These are phyloP conservation scores for Scyliorhinus canicula DNA, from an alignment of 2,797 vertebrate genomes.

Conservation along the genomic window DNA sequence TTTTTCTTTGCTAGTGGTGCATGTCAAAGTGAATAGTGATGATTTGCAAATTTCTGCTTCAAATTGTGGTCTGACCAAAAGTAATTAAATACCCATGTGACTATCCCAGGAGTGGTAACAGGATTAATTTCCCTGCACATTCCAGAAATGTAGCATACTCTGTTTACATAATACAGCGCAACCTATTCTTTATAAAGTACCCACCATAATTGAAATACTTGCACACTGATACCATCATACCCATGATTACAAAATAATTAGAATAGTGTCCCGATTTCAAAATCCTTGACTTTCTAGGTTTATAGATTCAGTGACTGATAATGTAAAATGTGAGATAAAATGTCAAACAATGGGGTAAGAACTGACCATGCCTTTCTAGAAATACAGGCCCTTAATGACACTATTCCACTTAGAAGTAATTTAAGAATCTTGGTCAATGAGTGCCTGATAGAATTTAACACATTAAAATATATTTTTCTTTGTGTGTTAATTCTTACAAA, in stretches of 20 bases:
- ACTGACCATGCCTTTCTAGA: background rate
- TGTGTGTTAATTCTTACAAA: background rate
- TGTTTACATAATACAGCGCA: background rate
- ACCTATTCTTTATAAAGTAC: background rate
- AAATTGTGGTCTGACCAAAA: background rate
- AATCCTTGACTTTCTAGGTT: background rate
- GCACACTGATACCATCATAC: background rate
- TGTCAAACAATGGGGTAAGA: background rate
- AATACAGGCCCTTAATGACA: background rate
- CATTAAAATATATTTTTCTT: background rate
- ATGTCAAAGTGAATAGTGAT: background rate
- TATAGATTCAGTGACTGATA: background rate
- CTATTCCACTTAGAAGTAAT: background rate
- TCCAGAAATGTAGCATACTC: background rate
- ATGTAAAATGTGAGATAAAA: background rate
- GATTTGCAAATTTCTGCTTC: background rate
- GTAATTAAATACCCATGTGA: background rate
- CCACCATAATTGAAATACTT: background rate
- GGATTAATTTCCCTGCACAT: background rate
- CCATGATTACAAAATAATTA: background rate
- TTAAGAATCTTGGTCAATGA: background rate
- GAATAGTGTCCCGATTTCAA: background rate
- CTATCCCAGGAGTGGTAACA: background rate
- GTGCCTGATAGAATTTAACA: background rate
- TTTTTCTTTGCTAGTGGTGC: background rate